Evolutionary conservation across 2,113 vertebrate species (phyloP).

Genomic region (Camelus dromedarius): DNA sequence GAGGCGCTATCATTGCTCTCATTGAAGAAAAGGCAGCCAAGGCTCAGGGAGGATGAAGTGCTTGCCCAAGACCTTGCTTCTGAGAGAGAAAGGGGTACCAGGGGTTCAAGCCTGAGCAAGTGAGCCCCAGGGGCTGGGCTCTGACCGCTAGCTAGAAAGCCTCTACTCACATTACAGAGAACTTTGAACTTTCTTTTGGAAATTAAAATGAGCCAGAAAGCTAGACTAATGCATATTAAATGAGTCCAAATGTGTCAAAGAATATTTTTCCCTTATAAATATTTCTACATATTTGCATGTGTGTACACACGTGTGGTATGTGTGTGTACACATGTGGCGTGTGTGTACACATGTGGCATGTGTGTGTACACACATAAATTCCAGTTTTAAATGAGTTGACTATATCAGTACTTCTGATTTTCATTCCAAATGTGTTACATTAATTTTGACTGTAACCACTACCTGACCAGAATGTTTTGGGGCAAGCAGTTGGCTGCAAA

Average conservation of each 20-base stretch:
- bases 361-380: background rate
- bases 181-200: background rate
- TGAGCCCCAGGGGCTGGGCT: background rate
- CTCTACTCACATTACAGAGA: background rate
- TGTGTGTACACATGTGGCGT: background rate
- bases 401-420: background rate
- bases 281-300: background rate
- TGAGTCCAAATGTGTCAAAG: slow-evolving; percentile 26
- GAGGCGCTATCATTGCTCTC: background rate
- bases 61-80: background rate
- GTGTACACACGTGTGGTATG: too few relatives aligned
- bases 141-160: background rate
- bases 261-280: background rate
- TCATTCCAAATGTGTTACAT: background rate
- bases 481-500: background rate
- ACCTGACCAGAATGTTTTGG: background rate
- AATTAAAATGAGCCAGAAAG: slow-evolving; percentile 10
- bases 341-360: too few relatives aligned
- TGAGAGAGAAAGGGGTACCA: background rate
- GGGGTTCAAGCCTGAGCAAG: background rate
- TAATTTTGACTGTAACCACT: background rate
- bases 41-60: background rate
- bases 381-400: background rate
- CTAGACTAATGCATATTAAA: background rate
- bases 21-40: background rate